A percentile compares a stretch with the other conserved stretches of the same genome.
Conservation (phyloP, 2,888 invertebrate genomes). For the Ectemnius cavifrons region DNA sequence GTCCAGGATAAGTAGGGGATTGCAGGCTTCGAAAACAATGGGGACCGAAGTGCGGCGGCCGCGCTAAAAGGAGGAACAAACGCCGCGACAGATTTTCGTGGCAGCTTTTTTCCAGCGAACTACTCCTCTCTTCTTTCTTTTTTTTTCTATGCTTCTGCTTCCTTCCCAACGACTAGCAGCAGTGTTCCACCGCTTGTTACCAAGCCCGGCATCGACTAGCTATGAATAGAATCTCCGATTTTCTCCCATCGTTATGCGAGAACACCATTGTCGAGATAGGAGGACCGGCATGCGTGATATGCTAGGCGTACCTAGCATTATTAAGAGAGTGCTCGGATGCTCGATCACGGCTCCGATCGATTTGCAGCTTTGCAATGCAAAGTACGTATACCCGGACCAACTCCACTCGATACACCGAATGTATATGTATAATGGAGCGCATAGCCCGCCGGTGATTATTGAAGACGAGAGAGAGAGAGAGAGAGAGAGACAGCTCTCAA, state of each 20-base stretch:
- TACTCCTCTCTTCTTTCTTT: too few relatives aligned
- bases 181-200: background rate
- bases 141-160: too few relatives aligned
- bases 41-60: background rate
- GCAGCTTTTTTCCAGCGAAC: slow-evolving; percentile 29
- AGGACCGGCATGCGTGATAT: too few relatives aligned
- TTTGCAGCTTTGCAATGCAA: too few relatives aligned
- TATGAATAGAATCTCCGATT: too few relatives aligned
- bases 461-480: slow-evolving; percentile 21
- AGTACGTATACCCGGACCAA: too few relatives aligned
- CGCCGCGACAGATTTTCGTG: slow-evolving; percentile 40
- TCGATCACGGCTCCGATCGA: too few relatives aligned
- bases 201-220: background rate
- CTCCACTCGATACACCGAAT: too few relatives aligned
- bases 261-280: too few relatives aligned
- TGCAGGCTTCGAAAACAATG: slow-evolving; percentile 12
- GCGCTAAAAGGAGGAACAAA: slow-evolving; percentile 38
- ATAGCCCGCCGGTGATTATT: slow-evolving; percentile 31
- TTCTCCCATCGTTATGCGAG: too few relatives aligned
- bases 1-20: slow-evolving; percentile 33
- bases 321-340: too few relatives aligned
- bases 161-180: background rate
- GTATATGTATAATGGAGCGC: background rate
- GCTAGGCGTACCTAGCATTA: too few relatives aligned
- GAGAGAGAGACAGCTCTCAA: background rate